These are phyloP conservation scores for Micromesistius poutassou DNA, from an alignment of 2,797 vertebrate genomes.

Conservation along the genomic window DNA sequence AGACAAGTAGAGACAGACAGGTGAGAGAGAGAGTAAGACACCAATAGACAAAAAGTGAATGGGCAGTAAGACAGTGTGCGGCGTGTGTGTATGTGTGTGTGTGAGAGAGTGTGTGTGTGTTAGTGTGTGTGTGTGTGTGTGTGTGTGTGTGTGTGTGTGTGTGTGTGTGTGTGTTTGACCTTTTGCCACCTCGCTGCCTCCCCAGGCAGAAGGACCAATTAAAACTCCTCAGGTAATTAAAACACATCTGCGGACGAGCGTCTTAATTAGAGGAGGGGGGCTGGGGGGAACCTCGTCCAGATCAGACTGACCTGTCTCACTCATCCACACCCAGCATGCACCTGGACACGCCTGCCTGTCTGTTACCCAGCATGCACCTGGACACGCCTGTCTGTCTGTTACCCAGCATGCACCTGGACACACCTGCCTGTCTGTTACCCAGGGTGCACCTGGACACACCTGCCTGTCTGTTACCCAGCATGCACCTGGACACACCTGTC, in stretches of 20 bases:
- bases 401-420: conserved; percentile 34
- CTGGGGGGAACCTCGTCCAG: conserved; percentile 12
- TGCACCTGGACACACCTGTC: background rate
- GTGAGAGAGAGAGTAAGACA: background rate
- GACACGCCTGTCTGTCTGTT: background rate
- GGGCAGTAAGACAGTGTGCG: background rate
- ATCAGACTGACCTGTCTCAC: background rate
- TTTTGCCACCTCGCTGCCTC: conserved; percentile 59
- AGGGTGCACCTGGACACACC: conserved; percentile 18
- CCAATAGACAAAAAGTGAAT: background rate
- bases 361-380: background rate
- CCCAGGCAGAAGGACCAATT: conserved; percentile 67
- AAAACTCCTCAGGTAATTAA: conserved; percentile 78
- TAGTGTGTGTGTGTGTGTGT: conserved; percentile 12
- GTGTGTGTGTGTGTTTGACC: conserved; percentile 55
- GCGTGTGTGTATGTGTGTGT: background rate
- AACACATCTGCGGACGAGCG: conserved; percentile 55
- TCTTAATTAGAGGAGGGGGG: conserved; percentile 58
- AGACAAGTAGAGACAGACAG: background rate
- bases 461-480: background rate
- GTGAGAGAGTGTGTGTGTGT: conserved; percentile 27
- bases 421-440: background rate
- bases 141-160: conserved; percentile 23
- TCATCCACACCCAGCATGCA: background rate
- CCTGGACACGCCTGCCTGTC: background rate